Evolutionary conservation across 1,140 invertebrate genomes (phyloP), one percentile per base, ranked within the genome.

Genomic region (Galleria mellonella): DNA sequence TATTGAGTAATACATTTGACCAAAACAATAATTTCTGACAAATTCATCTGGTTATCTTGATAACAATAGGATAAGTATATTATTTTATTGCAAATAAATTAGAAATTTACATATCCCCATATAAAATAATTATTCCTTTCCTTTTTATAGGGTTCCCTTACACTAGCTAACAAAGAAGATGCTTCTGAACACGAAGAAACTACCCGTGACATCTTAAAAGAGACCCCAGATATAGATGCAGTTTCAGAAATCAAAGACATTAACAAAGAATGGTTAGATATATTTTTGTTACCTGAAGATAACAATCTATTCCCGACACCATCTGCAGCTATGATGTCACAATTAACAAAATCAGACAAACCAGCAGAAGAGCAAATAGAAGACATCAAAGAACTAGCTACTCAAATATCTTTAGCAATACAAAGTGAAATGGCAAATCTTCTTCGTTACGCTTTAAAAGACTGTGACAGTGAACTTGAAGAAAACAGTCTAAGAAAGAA

Each of bases 401-500:
- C 62, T 11, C 52, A 77, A 41, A 82, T 83, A 28, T 66, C 70
- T 28, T 47, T 59, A 17, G 59, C 59, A 1, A 65, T 82, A 28
- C 57, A 81, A 50, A 70, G 41, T 39, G 81, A 84, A 62, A 71
- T 83, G 71, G 62, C 59, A 0, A 72, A 78, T 38, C 55, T 84
- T 9, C 48, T 84, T 0, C 45, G 59, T n/a, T 70, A 66, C 17
- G 75, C 69, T 4, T 41, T 81, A 11, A 54, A 43, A 36, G 39
- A 45, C 8, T 47, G 28, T 1, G 52, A 71, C 9, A 66, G 67
- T 28, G 63, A 62, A 6, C 33, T 47, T 0, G 62, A 57, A 13
- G 61, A 59, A 36, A 64, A 61, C 33, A 59, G 51, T 0, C 31
- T 55, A 9, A 69, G 72, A 36, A 71, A 57, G 43, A 75, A 62